Evolutionary conservation across 2,888 invertebrate genomes (phyloP), one percentile per base, ranked within the genome.

Genomic region (Craniophora ligustri): DNA sequence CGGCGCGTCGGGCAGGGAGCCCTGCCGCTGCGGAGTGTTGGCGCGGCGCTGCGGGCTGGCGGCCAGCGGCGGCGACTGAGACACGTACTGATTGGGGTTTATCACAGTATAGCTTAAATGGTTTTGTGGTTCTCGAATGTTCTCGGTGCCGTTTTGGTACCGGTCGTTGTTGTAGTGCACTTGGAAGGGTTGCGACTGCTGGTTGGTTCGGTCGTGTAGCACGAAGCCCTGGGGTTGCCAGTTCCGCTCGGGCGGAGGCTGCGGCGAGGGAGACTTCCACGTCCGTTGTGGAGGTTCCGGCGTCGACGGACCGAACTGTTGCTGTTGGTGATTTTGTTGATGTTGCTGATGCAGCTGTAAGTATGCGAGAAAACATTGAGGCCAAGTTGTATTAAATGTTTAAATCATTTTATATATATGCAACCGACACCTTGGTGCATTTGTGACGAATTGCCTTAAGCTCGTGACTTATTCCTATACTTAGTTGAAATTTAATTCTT

Each of bases 61-160:
- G 66, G 95, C 92, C 38, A 94, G 92, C 32, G 94, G 94, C 63
- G 94, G 93, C 35, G 94, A 92, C 72, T 91, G 93, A 73, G 89
- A 91, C 71, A 88, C 93, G 81, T 95, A 95, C 72, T 93, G 94
- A 80, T 94, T 94, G 67, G 94, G 87, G 82, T 93, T 94, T 85
- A 89, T 87, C 77, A 95, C 90, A 59, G 95, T 95, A 82, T 95
- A 95, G 81, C 95, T 93, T 40, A 93, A 81, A 78, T 94, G 94
- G 74, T 94, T 94, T 69, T 93, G 94, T 14, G 73, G 67, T 86
- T 79, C 94, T 86, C 78, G 94, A 92, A 76, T 65, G 67, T 93
- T 92, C 70, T 95, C 95, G 50, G 94, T 95, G 42, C 96, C 95
- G 80, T 96, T 96, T 74, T 96, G 95, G 83, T 95, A 95, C 69